Percentiles rank a stretch among this genome's conserved stretches.
Evolutionary conservation across 2,888 invertebrate genomes (phyloP).

Genomic region (Anthrax anthrax): DNA sequence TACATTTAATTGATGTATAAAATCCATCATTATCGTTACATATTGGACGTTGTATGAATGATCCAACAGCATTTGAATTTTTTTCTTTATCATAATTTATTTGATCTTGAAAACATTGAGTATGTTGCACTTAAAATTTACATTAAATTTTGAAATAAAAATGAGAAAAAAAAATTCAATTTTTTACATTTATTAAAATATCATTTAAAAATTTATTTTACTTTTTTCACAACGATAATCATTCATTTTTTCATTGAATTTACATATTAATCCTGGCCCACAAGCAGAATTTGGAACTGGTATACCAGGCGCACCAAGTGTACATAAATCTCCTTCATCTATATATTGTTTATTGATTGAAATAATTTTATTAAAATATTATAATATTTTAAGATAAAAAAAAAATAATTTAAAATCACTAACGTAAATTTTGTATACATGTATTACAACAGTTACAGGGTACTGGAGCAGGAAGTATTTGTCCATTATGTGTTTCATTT

Average conservation of each 20-base stretch:
- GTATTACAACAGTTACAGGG: constrained; percentile 47
- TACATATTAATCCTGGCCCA: constrained; percentile 33
- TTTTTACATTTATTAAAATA: neutral
- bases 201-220: constrained; percentile 24
- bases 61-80: constrained; percentile 34
- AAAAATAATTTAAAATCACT: neutral
- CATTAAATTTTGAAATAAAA: too few relatives aligned
- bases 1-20: constrained; percentile 43
- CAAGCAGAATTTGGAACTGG: constrained; percentile 43
- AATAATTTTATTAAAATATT: neutral
- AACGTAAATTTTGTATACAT: constrained; percentile 43
- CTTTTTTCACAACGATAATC: constrained; percentile 37
- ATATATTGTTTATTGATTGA: constrained; percentile 15
- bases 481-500: constrained; percentile 42
- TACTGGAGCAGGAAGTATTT: constrained; percentile 41
- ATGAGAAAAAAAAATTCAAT: neutral
- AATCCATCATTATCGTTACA: constrained; percentile 47
- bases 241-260: neutral
- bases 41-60: constrained; percentile 40
- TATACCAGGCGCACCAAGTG: constrained; percentile 37
- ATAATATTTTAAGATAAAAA: neutral
- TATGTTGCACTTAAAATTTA: constrained; percentile 12
- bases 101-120: constrained; percentile 13
- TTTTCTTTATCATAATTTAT: constrained; percentile 36
- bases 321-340: constrained; percentile 40